Evolutionary conservation across 2,113 vertebrate species (phyloP).

Genomic region (Falcunculus frontatus): DNA sequence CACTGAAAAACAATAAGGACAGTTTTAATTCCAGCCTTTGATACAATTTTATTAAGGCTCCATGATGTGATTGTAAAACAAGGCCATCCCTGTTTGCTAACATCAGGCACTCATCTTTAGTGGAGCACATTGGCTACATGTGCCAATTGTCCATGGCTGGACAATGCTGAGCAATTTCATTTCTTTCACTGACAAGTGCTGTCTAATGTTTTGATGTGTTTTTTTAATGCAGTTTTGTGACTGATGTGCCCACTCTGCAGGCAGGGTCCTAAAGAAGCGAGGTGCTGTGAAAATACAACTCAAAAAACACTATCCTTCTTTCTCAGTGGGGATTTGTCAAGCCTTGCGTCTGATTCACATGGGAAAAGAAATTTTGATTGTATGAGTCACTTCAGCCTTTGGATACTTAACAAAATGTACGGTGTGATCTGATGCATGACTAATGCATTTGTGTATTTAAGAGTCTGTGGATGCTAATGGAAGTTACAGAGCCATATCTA

Average conservation of each 20-base stretch:
- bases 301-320: not conserved
- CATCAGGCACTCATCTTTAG: not conserved
- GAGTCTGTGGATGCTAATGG: constrained; percentile 26
- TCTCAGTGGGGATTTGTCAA: not conserved
- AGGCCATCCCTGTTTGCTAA: not conserved
- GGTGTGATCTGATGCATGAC: constrained; percentile 21
- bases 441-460: constrained; percentile 43
- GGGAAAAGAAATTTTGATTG: constrained; percentile 7
- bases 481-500: not conserved
- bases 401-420: not conserved
- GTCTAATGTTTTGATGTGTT: not conserved
- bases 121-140: not conserved
- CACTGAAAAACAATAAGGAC: not conserved
- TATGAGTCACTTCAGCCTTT: constrained; percentile 21
- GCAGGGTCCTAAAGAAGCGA: not conserved
- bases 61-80: not conserved
- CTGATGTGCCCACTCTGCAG: not conserved
- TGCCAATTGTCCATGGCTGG: too few relatives aligned
- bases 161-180: not conserved
- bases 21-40: not conserved
- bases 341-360: constrained; percentile 16
- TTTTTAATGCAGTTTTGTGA: not conserved
- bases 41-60: not conserved
- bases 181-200: not conserved
- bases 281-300: not conserved